Percentiles rank a stretch among this genome's conserved stretches.
Evolutionary conservation across 1,140 invertebrate species (phyloP).

Genomic region (Coenobita brevimanus): DNA sequence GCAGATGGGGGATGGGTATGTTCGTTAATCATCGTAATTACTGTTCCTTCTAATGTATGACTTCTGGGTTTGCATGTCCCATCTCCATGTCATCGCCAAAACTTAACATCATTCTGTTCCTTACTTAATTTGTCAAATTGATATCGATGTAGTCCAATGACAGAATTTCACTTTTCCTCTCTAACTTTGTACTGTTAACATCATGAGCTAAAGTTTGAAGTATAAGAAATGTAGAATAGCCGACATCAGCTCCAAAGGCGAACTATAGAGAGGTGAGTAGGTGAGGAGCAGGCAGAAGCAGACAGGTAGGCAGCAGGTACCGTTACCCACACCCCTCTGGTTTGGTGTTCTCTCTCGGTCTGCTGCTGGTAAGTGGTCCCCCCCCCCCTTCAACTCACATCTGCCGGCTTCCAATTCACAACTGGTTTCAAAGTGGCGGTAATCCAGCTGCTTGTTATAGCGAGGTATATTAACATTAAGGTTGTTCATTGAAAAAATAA

Average conservation of each 20-base stretch:
- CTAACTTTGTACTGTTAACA: not conserved
- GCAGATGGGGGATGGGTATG: constrained; percentile 13
- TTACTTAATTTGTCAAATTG: constrained; percentile 21
- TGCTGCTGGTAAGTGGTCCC: not conserved
- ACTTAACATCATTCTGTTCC: too few relatives aligned
- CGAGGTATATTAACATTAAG: too few relatives aligned
- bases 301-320: not conserved
- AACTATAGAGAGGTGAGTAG: constrained; percentile 7
- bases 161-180: constrained; percentile 3
- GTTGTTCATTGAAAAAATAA: too few relatives aligned
- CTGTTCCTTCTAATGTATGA: not conserved
- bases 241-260: constrained; percentile 7
- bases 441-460: too few relatives aligned
- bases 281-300: not conserved
- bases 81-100: too few relatives aligned
- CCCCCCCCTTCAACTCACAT: too few relatives aligned
- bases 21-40: constrained; percentile 16
- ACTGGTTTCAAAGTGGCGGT: not conserved
- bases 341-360: not conserved
- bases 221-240: constrained; percentile 8
- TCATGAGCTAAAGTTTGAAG: constrained; percentile 5
- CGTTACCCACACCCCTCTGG: not conserved
- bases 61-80: not conserved
- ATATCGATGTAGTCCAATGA: not conserved
- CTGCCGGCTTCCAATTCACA: too few relatives aligned